Percentiles rank a stretch among this genome's conserved stretches.
Conservation (phyloP, 2,888 invertebrate species). For the Entomobrya proxima region DNA sequence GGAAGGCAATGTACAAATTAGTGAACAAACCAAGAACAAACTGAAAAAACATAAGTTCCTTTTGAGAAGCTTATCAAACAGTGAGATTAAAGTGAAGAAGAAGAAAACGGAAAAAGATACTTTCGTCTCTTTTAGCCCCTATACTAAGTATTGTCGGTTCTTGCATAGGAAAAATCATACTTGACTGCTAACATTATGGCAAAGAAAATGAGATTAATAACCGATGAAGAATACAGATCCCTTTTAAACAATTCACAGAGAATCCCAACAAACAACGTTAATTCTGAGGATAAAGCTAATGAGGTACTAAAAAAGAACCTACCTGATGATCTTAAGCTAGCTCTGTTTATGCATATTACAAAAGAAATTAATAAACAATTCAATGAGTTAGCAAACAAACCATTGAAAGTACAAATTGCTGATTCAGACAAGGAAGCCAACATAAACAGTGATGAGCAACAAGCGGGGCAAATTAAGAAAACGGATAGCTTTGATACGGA, state of each 20-base stretch:
- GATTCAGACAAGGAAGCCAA: not conserved
- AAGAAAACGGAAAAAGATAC: conserved; percentile 22
- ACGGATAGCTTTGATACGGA: not conserved
- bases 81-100: not conserved
- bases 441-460: not conserved
- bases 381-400: not conserved
- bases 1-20: conserved; percentile 1
- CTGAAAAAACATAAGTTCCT: conserved; percentile 20
- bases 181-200: conserved; percentile 47
- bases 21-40: not conserved
- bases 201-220: conserved; percentile 63
- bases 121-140: conserved; percentile 36
- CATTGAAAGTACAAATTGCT: not conserved
- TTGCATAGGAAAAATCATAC: conserved; percentile 35
- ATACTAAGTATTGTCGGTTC: conserved; percentile 41
- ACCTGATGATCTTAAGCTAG: conserved; percentile 66
- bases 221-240: conserved; percentile 33
- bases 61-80: not conserved
- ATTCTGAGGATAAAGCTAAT: not conserved
- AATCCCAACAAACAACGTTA: not conserved
- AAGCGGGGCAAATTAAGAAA: not conserved
- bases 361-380: conserved; percentile 15
- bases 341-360: conserved; percentile 38
- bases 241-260: not conserved
- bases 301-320: not conserved